Evolutionary conservation across 2,888 invertebrate species (phyloP).

Genomic region (Silvanus unidentatus): DNA sequence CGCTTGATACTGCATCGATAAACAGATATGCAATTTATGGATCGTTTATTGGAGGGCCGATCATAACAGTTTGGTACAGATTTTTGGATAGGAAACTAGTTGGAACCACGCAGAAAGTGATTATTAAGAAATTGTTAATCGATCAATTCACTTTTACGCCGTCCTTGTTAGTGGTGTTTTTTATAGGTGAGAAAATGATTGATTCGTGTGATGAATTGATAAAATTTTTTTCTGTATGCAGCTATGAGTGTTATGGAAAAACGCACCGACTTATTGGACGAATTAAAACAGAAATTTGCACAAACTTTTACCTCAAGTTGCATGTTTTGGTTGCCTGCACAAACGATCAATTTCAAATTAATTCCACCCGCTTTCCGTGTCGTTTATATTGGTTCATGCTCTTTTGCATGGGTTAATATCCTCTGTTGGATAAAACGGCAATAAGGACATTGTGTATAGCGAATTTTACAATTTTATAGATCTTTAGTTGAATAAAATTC

Average conservation of each 20-base stretch:
- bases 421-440: slow-evolving; percentile 74
- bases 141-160: slow-evolving; percentile 78
- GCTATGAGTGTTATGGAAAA: slow-evolving; percentile 72
- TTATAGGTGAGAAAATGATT: no score
- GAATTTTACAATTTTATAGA: no score
- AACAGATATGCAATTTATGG: slow-evolving; percentile 58
- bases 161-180: slow-evolving; percentile 63
- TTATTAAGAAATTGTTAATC: slow-evolving; percentile 62
- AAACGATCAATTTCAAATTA: slow-evolving; percentile 69
- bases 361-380: slow-evolving; percentile 69
- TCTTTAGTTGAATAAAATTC: no score
- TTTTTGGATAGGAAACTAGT: slow-evolving; percentile 66
- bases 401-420: slow-evolving; percentile 80
- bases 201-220: no score
- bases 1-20: slow-evolving; percentile 50
- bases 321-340: slow-evolving; percentile 77
- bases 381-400: slow-evolving; percentile 70
- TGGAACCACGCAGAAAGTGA: slow-evolving; percentile 58
- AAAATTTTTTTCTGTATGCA: no score
- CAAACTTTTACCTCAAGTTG: slow-evolving; percentile 71
- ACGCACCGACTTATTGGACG: slow-evolving; percentile 62
- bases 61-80: slow-evolving; percentile 57
- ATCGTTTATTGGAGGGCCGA: slow-evolving; percentile 55
- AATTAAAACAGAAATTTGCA: slow-evolving; percentile 64
- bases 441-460: slow-evolving; percentile 8